These are phyloP conservation scores for Tokudaia muenninki DNA, from an alignment of 2,797 vertebrate genomes.

Conservation along the genomic window DNA sequence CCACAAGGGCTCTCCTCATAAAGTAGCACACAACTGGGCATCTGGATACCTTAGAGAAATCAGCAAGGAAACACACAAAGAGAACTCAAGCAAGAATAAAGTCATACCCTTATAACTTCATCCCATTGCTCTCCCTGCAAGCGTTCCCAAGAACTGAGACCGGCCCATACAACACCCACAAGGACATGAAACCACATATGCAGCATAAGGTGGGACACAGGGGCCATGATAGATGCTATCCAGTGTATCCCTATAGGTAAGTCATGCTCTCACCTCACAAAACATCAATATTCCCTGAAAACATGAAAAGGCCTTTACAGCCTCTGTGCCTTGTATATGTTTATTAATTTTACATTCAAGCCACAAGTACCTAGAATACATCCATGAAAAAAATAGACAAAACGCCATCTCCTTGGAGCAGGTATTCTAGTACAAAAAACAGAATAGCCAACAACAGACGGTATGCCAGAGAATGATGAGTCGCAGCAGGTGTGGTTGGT, in stretches of 20 bases:
- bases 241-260: neutral
- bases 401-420: neutral
- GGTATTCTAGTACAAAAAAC: neutral
- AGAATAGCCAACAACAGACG: rapidly evolving
- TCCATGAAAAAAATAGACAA: neutral
- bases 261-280: neutral
- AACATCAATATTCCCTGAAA: neutral
- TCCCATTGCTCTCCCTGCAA: neutral
- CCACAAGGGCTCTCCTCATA: neutral
- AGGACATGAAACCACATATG: neutral
- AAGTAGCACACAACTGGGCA: neutral
- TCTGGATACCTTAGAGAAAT: neutral
- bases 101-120: neutral
- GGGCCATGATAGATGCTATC: neutral
- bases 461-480: no score
- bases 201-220: rapidly evolving
- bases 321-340: neutral
- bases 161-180: neutral
- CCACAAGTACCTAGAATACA: neutral
- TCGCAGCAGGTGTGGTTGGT: neutral
- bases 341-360: neutral
- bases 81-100: neutral
- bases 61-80: neutral
- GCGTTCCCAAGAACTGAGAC: neutral
- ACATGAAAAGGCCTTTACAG: neutral